phyloP scores from a whole-genome alignment of 2,113 vertebrate species.

The Mirza zaza region DNA sequence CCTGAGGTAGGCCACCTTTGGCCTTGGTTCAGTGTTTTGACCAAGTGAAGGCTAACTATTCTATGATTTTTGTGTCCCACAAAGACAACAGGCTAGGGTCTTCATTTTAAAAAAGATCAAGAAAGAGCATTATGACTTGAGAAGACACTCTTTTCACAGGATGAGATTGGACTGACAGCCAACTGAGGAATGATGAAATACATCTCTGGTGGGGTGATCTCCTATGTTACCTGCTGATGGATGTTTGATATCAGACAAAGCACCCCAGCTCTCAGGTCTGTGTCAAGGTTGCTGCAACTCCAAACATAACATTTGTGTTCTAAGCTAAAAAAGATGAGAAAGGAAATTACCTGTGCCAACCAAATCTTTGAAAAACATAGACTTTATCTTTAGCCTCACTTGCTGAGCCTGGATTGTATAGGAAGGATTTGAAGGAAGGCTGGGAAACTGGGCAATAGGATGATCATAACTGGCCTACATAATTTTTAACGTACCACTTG shows the following conservation, averaged over 20 bases:
- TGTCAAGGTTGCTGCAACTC: background rate
- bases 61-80: background rate
- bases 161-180: background rate
- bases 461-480: background rate
- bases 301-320: background rate
- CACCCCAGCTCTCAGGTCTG: background rate
- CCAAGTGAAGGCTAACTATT: background rate
- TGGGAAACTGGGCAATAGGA: background rate
- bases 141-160: background rate
- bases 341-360: background rate
- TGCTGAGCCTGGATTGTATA: background rate
- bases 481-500: background rate
- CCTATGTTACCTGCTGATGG: background rate
- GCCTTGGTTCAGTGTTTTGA: background rate
- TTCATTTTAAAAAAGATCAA: background rate
- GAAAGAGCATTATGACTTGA: background rate
- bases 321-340: background rate
- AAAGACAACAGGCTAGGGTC: background rate
- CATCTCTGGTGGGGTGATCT: background rate
- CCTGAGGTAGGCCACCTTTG: background rate
- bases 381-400: background rate
- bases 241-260: background rate
- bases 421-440: background rate
- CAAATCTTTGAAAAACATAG: background rate
- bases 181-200: background rate